Percentiles rank a stretch among this genome's conserved stretches.
phyloP scores from a whole-genome alignment of 2,888 invertebrate genomes.

The Tenthredo mesomela region DNA sequence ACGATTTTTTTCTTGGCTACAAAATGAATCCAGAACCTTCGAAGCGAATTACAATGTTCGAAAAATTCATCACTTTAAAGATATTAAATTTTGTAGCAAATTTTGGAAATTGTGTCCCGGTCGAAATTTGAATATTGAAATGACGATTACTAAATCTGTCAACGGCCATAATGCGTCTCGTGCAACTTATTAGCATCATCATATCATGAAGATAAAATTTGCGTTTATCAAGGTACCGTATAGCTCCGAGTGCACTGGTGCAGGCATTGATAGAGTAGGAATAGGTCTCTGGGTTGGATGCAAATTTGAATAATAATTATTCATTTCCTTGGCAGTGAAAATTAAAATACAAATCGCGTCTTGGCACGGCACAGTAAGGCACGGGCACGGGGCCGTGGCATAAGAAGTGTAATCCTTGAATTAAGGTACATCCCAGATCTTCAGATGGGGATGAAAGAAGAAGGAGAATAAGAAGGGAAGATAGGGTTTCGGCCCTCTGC shows the following conservation, averaged over 20 bases:
- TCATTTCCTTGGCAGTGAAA: conserved; percentile 62
- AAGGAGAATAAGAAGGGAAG: not conserved
- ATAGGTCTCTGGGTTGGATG: conserved; percentile 22
- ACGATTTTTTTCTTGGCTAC: too few relatives aligned
- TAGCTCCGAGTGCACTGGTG: not conserved
- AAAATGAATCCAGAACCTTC: too few relatives aligned
- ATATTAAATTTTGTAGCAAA: too few relatives aligned
- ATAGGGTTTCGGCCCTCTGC: not conserved
- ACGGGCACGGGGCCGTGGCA: too few relatives aligned
- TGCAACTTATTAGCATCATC: not conserved
- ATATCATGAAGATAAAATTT: not conserved
- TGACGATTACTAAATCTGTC: not conserved
- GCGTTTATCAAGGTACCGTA: not conserved
- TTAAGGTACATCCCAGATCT: conserved; percentile 58
- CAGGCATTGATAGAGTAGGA: not conserved
- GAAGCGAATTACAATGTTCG: too few relatives aligned
- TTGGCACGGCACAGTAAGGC: not conserved
- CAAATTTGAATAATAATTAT: conserved; percentile 68
- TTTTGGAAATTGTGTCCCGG: too few relatives aligned
- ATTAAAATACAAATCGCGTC: conserved; percentile 64
- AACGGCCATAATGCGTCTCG: not conserved
- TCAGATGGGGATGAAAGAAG: conserved; percentile 27
- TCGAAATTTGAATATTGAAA: not conserved
- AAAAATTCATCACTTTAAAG: too few relatives aligned
- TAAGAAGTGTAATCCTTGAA: conserved; percentile 62